Base-by-base conservation (phyloP, 2,888 invertebrate species). In the Drosophila pegasa region DNA sequence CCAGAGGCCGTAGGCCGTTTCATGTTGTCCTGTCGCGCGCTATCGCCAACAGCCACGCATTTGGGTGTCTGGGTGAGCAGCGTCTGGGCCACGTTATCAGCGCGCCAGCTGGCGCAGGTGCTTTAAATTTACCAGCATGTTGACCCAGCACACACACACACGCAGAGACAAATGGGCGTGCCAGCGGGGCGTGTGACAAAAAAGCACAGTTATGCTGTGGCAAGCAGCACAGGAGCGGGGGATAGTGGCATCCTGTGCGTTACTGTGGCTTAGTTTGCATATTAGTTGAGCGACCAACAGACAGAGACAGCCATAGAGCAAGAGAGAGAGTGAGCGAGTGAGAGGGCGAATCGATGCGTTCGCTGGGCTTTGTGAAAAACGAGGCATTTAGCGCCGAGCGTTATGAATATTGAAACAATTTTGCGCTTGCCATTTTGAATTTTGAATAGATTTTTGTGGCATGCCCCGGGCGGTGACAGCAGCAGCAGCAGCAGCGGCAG, bases 381-480 rank as follows among this genome's bases (percentile, higher is more conserved):
- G 79, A 67, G 56, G 61, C 86, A 83, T 88, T 88, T 88, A 88
- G 80, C 87, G 84, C 87, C 84, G 71, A 86, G 72, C 80, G 84
- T 72, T 88, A 85, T 86, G 85, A 88, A 86, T 86, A 88, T 86
- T 88, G 85, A 86, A 87, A 88, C 85, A 88, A 88, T 85, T 85
- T 85, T 88, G 75, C 88, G 88, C 87, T 84, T 80, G 78, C 84
- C 85, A 88, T 87, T 85, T 85, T 87, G 84, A 75, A 87, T 88
- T 84, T 80, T 85, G 79, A 84, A 85, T 83, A 83, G 86, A 70
- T 67, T 78, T 64, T 60, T 75, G 70, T 55, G 62, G 60, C 43
- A 37, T 43, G 71, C 38, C 47, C 48, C 22, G 25, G 29, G 51
- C 45, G 22, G n/a, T 64, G 40, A 20, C 52, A 31, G 14, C 59